Base-by-base conservation (phyloP, 2,888 invertebrate genomes). In the Melanargia galathea region DNA sequence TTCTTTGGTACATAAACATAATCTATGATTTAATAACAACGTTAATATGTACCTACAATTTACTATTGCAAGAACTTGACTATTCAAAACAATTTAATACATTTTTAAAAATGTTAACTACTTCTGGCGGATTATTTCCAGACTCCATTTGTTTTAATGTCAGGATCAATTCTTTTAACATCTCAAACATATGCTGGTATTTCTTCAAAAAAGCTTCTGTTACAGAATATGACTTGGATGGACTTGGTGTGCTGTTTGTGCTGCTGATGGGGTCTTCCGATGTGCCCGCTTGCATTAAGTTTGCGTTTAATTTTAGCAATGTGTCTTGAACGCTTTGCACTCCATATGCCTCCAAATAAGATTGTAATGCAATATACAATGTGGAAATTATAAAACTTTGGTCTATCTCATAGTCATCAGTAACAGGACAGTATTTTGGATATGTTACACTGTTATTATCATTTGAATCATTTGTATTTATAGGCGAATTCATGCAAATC, bases 301-400 rank as follows among this genome's bases (percentile, higher is more conserved):
- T 77, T 66, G 83, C 75, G 75, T 87, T 89, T 54, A 86, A 69
- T 40, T 64, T 66, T 40, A 80, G 78, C 66, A 87, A 77, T 46
- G 77, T 83, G 61, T 85, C 80, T 72, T 84, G 80, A 45, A 88
- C 75, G 62, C 72, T 63, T 65, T 78, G 76, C 5, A 90, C 73
- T 75, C 75, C 85, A 65, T 82, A 88, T 3, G 84, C 73, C 68
- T 90, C 82, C 66, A 90, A 74, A 70, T 81, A 84, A n/a, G 88
- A 84, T 61, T 84, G 79, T 43, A 89, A 69, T 30, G 84, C 79
- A 22, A 82, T 73, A 62, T 81, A 89, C n/a, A 90, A 65, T 22
- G 71, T 67, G 46, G 80, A 76, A n/a, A 85, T 71, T 26, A 86
- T 64, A 72, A 82, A 73, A 67, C 74, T 79, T 51, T 78, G 69